phyloP scores from a whole-genome alignment of 2,113 vertebrate species.

The Burhinus bistriatus region DNA sequence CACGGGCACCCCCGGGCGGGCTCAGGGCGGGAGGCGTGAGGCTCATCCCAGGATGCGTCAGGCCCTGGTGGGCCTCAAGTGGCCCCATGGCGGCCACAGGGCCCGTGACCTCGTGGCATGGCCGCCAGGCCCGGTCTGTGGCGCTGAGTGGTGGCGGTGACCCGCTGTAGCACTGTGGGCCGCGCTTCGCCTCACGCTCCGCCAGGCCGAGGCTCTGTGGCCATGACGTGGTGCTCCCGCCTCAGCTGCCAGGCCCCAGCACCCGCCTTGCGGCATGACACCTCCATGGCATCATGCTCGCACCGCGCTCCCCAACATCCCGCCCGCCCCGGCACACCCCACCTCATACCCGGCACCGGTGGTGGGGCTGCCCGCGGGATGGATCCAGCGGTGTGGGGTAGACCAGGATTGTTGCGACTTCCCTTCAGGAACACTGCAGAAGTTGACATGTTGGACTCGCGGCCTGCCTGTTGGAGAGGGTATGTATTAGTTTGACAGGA shows the following conservation, averaged over 20 bases:
- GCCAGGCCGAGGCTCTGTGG: fast-evolving
- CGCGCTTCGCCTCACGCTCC: fast-evolving
- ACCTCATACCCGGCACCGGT: fast-evolving
- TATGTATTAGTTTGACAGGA: neutral
- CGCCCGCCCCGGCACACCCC: fast-evolving
- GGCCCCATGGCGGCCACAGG: neutral
- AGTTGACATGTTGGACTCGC: fast-evolving
- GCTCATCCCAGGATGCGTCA: fast-evolving
- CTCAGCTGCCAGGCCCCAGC: fast-evolving
- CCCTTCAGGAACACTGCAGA: neutral
- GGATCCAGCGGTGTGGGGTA: fast-evolving
- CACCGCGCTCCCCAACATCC: fast-evolving
- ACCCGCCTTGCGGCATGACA: fast-evolving
- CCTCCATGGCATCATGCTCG: fast-evolving
- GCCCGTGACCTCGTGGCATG: neutral
- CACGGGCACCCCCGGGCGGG: fast-evolving
- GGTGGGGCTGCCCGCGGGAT: neutral
- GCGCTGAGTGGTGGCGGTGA: fast-evolving
- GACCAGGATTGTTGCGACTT: fast-evolving
- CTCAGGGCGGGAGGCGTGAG: fast-evolving
- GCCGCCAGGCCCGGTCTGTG: fast-evolving
- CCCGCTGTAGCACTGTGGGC: fast-evolving
- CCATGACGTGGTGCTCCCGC: fast-evolving
- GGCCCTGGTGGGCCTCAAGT: neutral
- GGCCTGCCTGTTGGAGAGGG: neutral